Conservation (phyloP, 2,888 invertebrate genomes). For the Xanthia icteritia region DNA sequence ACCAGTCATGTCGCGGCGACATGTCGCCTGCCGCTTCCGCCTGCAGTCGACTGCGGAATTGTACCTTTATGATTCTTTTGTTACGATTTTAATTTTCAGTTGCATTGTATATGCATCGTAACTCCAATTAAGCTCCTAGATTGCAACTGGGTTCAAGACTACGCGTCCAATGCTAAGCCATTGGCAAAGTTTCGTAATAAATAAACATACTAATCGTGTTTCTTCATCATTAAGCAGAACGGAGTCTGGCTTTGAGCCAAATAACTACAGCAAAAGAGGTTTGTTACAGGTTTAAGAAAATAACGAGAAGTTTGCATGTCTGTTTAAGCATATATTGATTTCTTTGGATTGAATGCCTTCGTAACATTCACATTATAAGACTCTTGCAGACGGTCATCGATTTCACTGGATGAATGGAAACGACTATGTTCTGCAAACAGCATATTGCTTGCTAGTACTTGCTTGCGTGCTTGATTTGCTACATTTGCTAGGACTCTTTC, state of each 20-base stretch:
- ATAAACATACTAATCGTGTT: constrained; percentile 49
- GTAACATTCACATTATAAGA: background rate
- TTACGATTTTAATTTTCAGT: background rate
- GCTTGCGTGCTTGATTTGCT: too few species aligned
- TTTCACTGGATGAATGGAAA: background rate
- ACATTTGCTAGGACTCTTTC: too few species aligned
- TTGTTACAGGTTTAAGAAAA: constrained; percentile 6
- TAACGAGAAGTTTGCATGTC: constrained; percentile 3
- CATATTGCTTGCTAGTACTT: too few species aligned
- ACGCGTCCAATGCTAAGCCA: constrained; percentile 19
- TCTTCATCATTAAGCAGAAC: constrained; percentile 47
- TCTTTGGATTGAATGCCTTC: background rate
- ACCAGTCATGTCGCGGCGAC: too few species aligned
- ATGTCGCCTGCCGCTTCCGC: too few species aligned
- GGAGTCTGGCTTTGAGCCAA: constrained; percentile 41
- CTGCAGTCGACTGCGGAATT: too few species aligned
- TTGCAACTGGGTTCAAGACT: constrained; percentile 15
- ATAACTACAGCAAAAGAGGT: constrained; percentile 15
- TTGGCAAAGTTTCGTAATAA: constrained; percentile 38
- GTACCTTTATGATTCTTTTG: background rate
- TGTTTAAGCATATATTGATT: background rate
- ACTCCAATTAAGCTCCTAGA: constrained; percentile 4
- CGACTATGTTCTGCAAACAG: background rate
- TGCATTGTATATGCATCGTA: background rate
- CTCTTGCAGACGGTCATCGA: background rate